Base-by-base conservation (phyloP, 2,113 vertebrate species). In the Corythoichthys haematopterus region DNA sequence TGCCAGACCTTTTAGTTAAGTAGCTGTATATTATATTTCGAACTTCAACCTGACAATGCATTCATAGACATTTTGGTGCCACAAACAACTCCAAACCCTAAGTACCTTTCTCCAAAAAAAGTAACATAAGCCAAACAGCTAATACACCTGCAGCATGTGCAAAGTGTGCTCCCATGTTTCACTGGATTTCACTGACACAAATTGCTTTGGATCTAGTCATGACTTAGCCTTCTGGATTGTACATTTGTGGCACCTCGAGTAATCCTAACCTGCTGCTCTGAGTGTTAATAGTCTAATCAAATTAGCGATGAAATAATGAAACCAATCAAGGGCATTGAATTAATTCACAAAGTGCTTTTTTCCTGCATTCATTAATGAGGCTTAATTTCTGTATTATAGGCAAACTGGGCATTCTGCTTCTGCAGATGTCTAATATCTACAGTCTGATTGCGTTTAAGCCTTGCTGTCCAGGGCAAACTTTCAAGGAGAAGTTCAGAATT, bases 131-230 rank as follows among this genome's bases (percentile, higher is more conserved):
- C 48, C 16, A 15, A 43, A 40, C 36, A 50, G 65, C 20, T 20
- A 71, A 60, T 13, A 38, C 51, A 38, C 52, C 20, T 50, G 53
- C 15, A 57, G 57, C 51, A 57, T 6, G 16, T 59, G 62, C 3
- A 10, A 57, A 62, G 40, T 48, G 36, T 0, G 33, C 35, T 66
- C 48, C 46, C 53, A 74, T 72, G 74, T 81, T 69, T 72, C 36
- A 15, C 63, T 81, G 84, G 84, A 81, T 84, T 77, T 78, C 75
- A 81, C 3, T 85, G 87, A 88, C 82, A 88, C 79, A 88, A 86
- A 89, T 87, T 83, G 84, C 76, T 84, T 86, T 83, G 71, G 87
- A 88, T 71, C 66, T 74, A 48, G 80, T 65, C 78, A 74, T 81
- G 86, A 81, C 80, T 85, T 84, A 82, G 74, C 80, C 80, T 80